Base-by-base conservation (phyloP, 2,797 vertebrate species). In the Kryptopterus vitreolus region DNA sequence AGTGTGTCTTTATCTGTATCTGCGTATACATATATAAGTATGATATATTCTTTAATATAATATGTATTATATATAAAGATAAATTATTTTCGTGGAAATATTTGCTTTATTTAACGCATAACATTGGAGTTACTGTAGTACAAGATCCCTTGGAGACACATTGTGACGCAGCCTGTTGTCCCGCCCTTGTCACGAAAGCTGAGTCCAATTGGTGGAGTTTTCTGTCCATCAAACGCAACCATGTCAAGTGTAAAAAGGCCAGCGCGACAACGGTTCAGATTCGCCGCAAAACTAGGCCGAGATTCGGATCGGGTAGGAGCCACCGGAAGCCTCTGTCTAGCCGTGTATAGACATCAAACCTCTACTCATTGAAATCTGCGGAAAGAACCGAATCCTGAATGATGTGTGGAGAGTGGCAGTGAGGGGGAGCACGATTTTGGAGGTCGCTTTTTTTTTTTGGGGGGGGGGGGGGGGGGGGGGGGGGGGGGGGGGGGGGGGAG, bases 221-320 rank as follows among this genome's bases (percentile, higher is more conserved):
- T 29, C 65, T 10, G 81, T 80, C 84, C 63, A 80, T 86, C 80
- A 83, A 80, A 73, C 66, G 75, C 69, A 80, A 76, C 66, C 76
- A 38, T 82, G 80, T 82, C 83, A 83, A 63, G 76, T 61, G 69
- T 66, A 66, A 63, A 35, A 58, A 58, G 77, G 73, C 77, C 13
- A 31, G 38, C 22, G 22, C n/a, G 35, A 77, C 46, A 26, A 76
- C 18, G 29, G 74, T 24, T 79, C 61, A 75, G 78, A 48, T 48
- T 76, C 43, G 76, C 52, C 6, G 57, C 15, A 22, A 20, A 20
- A 75, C 71, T 68, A 76, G 62, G 53, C 63, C 33, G 79, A 73
- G 52, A 33, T 20, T 29, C 8, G 11, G 10, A 55, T 31, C 3
- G 16, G 43, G 63, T 46, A 55, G 71, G 16, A 48, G 59, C n/a